Conservation (phyloP, 2,888 invertebrate genomes). For the Ceramica pisi region DNA sequence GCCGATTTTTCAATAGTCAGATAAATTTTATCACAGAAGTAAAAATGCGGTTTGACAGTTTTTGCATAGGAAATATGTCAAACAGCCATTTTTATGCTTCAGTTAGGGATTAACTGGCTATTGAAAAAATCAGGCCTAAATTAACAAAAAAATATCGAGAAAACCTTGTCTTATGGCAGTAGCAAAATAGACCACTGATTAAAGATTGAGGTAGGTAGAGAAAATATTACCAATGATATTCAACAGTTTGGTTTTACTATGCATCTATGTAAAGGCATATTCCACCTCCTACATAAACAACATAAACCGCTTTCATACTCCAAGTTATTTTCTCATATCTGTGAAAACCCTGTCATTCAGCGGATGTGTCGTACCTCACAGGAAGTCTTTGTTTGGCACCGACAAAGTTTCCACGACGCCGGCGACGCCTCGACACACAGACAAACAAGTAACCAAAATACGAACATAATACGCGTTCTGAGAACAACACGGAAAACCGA, state of each 20-base stretch:
- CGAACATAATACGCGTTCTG: slow-evolving; percentile 80
- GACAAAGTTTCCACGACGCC: slow-evolving; percentile 77
- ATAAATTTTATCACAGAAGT: too few relatives aligned
- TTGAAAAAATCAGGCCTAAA: too few relatives aligned
- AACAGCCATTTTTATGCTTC: too few relatives aligned
- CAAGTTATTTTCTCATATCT: slow-evolving; percentile 51
- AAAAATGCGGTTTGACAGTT: too few relatives aligned
- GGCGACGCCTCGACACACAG: slow-evolving; percentile 71
- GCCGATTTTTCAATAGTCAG: too few relatives aligned
- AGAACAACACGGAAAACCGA: slow-evolving; percentile 85
- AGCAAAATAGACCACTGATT: too few relatives aligned
- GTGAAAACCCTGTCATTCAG: slow-evolving; percentile 62
- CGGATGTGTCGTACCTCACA: slow-evolving; percentile 72
- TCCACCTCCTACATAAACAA: background rate
- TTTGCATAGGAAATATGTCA: too few relatives aligned
- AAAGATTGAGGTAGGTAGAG: too few relatives aligned
- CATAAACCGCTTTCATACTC: slow-evolving; percentile 19
- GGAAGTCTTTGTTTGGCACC: slow-evolving; percentile 85
- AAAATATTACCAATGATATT: too few relatives aligned
- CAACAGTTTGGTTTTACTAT: background rate
- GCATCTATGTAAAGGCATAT: background rate
- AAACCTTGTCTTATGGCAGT: too few relatives aligned
- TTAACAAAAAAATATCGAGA: too few relatives aligned
- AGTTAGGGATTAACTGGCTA: too few relatives aligned
- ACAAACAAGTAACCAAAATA: slow-evolving; percentile 80